Evolutionary conservation across 2,113 vertebrate species (phyloP).

Genomic region (Mesitornis unicolor): DNA sequence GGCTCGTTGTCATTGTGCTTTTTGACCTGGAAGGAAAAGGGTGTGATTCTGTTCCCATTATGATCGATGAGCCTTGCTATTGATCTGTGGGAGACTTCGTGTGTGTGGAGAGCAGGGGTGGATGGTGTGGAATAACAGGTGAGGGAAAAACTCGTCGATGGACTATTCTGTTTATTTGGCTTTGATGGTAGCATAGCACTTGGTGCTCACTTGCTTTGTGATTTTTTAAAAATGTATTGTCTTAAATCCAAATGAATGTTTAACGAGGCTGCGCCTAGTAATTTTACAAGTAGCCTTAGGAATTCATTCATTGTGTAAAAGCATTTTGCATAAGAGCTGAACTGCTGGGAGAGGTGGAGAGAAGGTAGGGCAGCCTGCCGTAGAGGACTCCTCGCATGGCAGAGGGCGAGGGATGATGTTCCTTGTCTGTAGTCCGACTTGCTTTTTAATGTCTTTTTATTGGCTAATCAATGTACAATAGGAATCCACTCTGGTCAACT

Average conservation of each 20-base stretch:
- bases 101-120: neutral
- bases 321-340: neutral
- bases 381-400: neutral
- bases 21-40: slow-evolving; percentile 37
- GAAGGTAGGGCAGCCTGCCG: neutral
- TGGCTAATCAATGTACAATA: slow-evolving; percentile 54
- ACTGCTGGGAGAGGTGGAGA: neutral
- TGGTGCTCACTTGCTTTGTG: neutral
- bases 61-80: slow-evolving; percentile 28
- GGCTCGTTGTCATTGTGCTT: slow-evolving; percentile 15
- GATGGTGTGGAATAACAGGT: neutral
- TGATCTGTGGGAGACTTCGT: neutral
- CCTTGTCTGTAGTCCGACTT: neutral
- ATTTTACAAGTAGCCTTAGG: slow-evolving; percentile 61
- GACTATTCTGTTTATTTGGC: slow-evolving; percentile 10
- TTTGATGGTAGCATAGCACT: slow-evolving; percentile 7
- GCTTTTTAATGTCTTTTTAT: slow-evolving; percentile 40
- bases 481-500: slow-evolving; percentile 44
- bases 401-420: neutral
- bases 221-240: slow-evolving; percentile 43
- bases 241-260: slow-evolving; percentile 46
- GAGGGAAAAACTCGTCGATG: neutral
- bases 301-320: slow-evolving; percentile 18
- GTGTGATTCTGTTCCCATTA: neutral
- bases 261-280: slow-evolving; percentile 21